phyloP scores from a whole-genome alignment of 1,140 invertebrate genomes.

The Nautilus pompilius region DNA sequence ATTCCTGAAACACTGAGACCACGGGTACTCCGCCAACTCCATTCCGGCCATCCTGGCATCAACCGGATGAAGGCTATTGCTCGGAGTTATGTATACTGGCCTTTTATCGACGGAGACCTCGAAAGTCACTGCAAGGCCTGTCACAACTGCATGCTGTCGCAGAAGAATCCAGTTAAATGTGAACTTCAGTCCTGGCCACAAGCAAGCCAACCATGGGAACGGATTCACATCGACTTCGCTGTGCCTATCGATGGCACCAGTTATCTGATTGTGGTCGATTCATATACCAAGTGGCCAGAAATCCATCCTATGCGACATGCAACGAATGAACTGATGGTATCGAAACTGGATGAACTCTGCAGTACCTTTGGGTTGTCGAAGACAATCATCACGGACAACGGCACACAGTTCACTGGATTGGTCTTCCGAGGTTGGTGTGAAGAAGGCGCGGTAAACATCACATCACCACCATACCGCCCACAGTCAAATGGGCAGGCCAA shows the following conservation, averaged over 20 bases:
- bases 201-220: slow-evolving; percentile 16
- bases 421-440: slow-evolving; percentile 53
- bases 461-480: slow-evolving; percentile 37
- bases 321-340: slow-evolving; percentile 13
- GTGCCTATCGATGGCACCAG: slow-evolving; percentile 23
- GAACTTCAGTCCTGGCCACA: slow-evolving; percentile 15
- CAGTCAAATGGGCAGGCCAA: slow-evolving; percentile 39
- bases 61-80: slow-evolving; percentile 60
- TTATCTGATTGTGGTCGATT: slow-evolving; percentile 20
- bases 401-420: slow-evolving; percentile 50
- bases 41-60: slow-evolving; percentile 58
- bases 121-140: slow-evolving; percentile 42
- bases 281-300: slow-evolving; percentile 22
- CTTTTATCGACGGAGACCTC: slow-evolving; percentile 56
- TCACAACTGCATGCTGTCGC: slow-evolving; percentile 38
- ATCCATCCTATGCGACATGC: slow-evolving; percentile 15
- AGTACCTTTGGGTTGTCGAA: slow-evolving; percentile 48
- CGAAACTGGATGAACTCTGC: slow-evolving; percentile 28
- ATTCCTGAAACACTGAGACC: slow-evolving; percentile 52
- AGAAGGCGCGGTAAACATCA: slow-evolving; percentile 41
- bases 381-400: slow-evolving; percentile 54
- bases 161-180: background rate
- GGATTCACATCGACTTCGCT: slow-evolving; percentile 24
- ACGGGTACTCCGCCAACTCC: slow-evolving; percentile 52
- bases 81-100: slow-evolving; percentile 59